Percentiles rank a stretch among this genome's conserved stretches.
phyloP scores from a whole-genome alignment of 2,113 vertebrate genomes.

The Lepus americanus region DNA sequence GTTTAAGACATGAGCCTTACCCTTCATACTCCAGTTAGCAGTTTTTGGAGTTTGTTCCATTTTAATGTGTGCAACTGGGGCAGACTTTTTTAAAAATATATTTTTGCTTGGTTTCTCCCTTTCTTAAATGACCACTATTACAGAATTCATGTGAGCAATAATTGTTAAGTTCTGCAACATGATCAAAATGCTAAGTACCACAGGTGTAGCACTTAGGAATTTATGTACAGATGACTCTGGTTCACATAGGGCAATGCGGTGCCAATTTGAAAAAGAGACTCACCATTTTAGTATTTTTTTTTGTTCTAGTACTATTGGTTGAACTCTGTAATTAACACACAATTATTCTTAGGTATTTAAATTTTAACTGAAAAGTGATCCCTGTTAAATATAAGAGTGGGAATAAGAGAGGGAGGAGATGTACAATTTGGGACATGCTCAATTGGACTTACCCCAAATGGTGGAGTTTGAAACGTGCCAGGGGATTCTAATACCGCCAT shows the following conservation, averaged over 20 bases:
- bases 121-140: slow-evolving; percentile 12
- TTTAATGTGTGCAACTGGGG: not conserved
- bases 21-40: not conserved
- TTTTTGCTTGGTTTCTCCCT: not conserved
- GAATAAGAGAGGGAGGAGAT: too few relatives aligned
- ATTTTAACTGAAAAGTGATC: too few relatives aligned
- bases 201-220: not conserved
- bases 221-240: not conserved
- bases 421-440: too few relatives aligned
- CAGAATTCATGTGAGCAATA: slow-evolving; percentile 14
- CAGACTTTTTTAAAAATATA: not conserved
- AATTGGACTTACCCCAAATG: too few relatives aligned
- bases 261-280: not conserved
- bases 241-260: not conserved
- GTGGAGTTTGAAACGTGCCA: too few relatives aligned
- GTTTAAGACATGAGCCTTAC: not conserved
- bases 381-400: too few relatives aligned
- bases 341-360: too few relatives aligned
- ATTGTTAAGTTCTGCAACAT: not conserved
- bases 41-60: not conserved
- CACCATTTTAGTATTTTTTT: too few relatives aligned
- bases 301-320: too few relatives aligned
- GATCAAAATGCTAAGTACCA: not conserved
- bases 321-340: too few relatives aligned
- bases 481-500: too few relatives aligned